Base-by-base conservation (phyloP, 2,113 vertebrate genomes). In the Syngnathus floridae region DNA sequence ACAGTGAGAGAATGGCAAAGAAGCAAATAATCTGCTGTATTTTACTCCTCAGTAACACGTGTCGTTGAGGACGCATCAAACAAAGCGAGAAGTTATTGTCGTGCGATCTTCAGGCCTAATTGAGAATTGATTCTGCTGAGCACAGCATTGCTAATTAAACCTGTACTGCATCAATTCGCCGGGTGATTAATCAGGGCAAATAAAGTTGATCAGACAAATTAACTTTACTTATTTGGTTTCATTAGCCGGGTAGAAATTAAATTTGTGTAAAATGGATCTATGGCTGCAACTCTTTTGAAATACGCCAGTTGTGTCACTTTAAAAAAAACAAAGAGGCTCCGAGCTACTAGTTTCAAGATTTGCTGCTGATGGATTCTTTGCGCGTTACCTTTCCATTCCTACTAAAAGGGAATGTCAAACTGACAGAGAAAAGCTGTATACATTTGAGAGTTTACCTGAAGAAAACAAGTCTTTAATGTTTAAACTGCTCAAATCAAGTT, bases 181-280 rank as follows among this genome's bases (percentile, higher is more conserved):
- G 76, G 82, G 84, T 75, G 86, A 90, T 87, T 89, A 89, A 90
- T 86, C 82, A 75, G 69, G 62, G 62, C 86, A 84, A 88, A 84
- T 88, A 81, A 77, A 83, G 76, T 82, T 87, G 85, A 89, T 88
- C 82, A 81, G 81, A 84, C 76, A 86, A 91, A 90, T 84, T 72
- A 83, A 86, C 85, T 84, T 75, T 59, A 78, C 74, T 75, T 71
- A 84, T 86, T 87, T 82, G 75, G 84, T 88, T 88, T 82, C 78
- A 88, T 87, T 86, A 86, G 75, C n/a, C 48, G 48, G 57, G 65
- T 64, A 70, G 83, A 88, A 82, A 88, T 88, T 79, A 84, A 88
- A 84, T 80, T 61, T 73, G 76, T 70, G 70, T 74, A 71, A 76
- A 78, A 75, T 73, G 82, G 76, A 87, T 89, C 87, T 62, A 81